Evolutionary conservation across 2,113 vertebrate genomes (phyloP), one percentile per base, ranked within the genome.

Genomic region (Clarias batrachus): DNA sequence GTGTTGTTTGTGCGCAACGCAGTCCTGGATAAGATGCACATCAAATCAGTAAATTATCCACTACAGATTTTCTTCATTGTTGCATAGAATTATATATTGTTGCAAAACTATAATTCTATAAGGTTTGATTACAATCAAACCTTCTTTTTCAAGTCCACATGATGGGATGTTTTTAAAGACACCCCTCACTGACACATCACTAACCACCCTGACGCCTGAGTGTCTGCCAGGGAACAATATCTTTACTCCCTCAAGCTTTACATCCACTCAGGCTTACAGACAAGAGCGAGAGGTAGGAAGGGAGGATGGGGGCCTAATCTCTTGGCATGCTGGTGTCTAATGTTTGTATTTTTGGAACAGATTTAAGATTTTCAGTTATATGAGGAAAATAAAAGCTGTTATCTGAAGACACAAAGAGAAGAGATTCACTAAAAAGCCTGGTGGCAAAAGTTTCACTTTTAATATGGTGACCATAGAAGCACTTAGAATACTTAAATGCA

Each of bases 171-270:
- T 78, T 88, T 76, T 82, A 89, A 90, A 87, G 48, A 63, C 79
- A 65, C 91, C 54, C 89, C 85, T 71, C 52, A 54, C 48, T 23
- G 89, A 92, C 92, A 90, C 89, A 91, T 87, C 82, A 88, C 79
- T 83, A 91, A 91, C 89, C 88, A 83, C 89, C 79, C 84, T 82
- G 93, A 93, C 89, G 89, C 91, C 92, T 84, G 82, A 83, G 88
- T 91, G 92, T 92, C 93, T 92, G 86, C 92, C 79, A 91, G 91
- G 89, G 90, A 90, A 92, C 91, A 89, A 91, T 66, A 81, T 87
- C 90, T 88, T 91, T 78, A 90, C 87, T 85, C 76, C 80, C 74
- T 68, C 48, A 74, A 85, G 78, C 89, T 90, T 92, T 88, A 94
- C 27, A 77, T 60, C 66, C 79, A 88, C 59, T 92, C 91, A 93